These are phyloP conservation scores for Drosophila sproati DNA, from an alignment of 1,140 invertebrate genomes.

Conservation along the genomic window DNA sequence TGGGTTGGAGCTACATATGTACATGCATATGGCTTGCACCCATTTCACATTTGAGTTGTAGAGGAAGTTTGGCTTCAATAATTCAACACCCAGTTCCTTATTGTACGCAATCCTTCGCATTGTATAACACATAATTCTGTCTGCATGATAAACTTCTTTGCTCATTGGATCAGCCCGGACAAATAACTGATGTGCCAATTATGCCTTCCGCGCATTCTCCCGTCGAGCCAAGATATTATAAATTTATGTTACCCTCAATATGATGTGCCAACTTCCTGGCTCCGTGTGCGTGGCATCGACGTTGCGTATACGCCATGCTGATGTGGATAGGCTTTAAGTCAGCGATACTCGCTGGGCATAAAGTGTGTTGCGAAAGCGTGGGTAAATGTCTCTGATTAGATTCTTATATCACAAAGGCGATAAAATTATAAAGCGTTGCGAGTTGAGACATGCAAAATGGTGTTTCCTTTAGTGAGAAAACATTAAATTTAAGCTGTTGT, in stretches of 20 bases:
- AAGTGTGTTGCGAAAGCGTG: not conserved
- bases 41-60: conserved; percentile 6
- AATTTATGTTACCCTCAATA: conserved; percentile 19
- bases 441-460: too few species aligned
- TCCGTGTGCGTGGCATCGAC: conserved; percentile 23
- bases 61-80: conserved; percentile 25
- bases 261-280: conserved; percentile 15
- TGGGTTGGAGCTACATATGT: conserved; percentile 3
- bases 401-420: not conserved
- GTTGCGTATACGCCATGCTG: conserved; percentile 56
- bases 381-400: conserved; percentile 2
- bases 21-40: conserved; percentile 10
- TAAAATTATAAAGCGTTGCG: conserved; percentile 1
- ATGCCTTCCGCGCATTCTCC: conserved; percentile 43
- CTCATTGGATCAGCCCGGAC: conserved; percentile 4
- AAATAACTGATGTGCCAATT: conserved; percentile 64
- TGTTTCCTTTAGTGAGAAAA: not conserved
- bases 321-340: conserved; percentile 25
- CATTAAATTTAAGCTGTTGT: too few species aligned
- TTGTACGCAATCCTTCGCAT: conserved; percentile 29
- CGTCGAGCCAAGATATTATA: conserved; percentile 38
- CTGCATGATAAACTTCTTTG: conserved; percentile 12
- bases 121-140: conserved; percentile 20
- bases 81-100: conserved; percentile 27
- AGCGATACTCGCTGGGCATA: conserved; percentile 23